phyloP scores from a whole-genome alignment of 2,888 invertebrate species.

The Norana najaformis region DNA sequence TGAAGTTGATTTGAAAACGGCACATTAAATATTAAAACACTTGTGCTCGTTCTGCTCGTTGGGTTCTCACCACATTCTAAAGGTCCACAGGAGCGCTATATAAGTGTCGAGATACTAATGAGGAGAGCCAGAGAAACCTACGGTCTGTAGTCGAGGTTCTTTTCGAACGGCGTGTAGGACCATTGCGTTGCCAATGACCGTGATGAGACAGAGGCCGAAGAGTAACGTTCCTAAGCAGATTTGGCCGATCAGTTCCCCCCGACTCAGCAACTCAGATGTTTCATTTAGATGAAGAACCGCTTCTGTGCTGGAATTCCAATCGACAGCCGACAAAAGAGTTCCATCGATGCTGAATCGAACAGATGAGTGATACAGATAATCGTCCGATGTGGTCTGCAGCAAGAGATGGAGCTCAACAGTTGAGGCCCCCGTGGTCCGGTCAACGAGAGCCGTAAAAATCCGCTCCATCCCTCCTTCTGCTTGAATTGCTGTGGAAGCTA shows the following conservation, averaged over 20 bases:
- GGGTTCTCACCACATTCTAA: no score
- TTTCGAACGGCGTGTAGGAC: constrained; percentile 9
- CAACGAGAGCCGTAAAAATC: neutral
- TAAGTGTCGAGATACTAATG: neutral
- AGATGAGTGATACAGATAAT: neutral
- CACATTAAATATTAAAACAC: no score
- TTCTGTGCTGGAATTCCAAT: neutral
- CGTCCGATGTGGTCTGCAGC: neutral
- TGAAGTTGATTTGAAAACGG: no score
- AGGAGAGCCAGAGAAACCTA: neutral
- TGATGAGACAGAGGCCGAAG: constrained; percentile 9
- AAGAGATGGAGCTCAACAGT: neutral
- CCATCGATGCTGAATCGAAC: neutral
- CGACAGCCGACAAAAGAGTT: neutral
- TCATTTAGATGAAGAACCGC: neutral
- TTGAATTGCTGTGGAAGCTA: neutral
- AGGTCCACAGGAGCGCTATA: no score
- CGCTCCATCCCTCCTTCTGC: neutral
- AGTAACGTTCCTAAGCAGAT: neutral
- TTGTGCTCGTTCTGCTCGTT: no score
- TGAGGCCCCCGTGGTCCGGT: neutral
- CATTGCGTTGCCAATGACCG: constrained; percentile 16
- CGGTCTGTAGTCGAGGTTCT: constrained; percentile 9
- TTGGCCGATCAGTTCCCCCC: neutral
- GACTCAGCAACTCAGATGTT: neutral